Conservation (phyloP, 2,888 invertebrate species). For the Hirudinaria manillensis region DNA sequence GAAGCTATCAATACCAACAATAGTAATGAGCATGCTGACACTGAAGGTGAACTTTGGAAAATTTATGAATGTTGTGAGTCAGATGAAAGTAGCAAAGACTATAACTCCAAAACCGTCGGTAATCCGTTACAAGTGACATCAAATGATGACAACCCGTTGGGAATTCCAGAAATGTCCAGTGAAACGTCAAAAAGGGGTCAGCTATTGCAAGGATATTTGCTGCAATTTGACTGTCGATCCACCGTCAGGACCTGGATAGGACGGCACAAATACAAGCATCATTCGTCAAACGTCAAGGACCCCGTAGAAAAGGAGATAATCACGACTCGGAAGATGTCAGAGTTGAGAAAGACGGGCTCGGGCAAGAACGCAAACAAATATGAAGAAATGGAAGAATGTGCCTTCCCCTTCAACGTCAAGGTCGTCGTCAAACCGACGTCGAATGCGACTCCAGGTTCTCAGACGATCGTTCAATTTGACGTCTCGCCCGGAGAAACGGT, state of each 20-base stretch:
- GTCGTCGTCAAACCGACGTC: conserved; percentile 1
- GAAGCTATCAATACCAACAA: too few relatives aligned
- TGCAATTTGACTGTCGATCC: background rate
- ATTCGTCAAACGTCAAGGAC: background rate
- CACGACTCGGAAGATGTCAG: background rate
- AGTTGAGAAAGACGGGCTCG: background rate
- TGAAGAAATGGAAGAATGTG: background rate
- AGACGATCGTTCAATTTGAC: background rate
- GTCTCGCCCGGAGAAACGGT: background rate
- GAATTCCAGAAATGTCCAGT: too few relatives aligned
- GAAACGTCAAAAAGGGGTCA: too few relatives aligned
- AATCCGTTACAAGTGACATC: too few relatives aligned
- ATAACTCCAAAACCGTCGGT: too few relatives aligned
- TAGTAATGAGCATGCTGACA: too few relatives aligned
- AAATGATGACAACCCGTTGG: too few relatives aligned
- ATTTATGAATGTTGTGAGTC: too few relatives aligned
- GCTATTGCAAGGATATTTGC: background rate
- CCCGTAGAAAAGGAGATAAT: background rate
- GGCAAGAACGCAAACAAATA: background rate
- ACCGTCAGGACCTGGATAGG: background rate
- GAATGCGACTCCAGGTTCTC: background rate
- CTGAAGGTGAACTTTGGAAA: too few relatives aligned
- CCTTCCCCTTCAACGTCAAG: background rate
- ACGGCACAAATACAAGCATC: background rate
- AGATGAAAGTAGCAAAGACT: too few relatives aligned